These are phyloP conservation scores for Didymodactylos carnosus DNA, from an alignment of 2,888 invertebrate genomes.

Conservation along the genomic window DNA sequence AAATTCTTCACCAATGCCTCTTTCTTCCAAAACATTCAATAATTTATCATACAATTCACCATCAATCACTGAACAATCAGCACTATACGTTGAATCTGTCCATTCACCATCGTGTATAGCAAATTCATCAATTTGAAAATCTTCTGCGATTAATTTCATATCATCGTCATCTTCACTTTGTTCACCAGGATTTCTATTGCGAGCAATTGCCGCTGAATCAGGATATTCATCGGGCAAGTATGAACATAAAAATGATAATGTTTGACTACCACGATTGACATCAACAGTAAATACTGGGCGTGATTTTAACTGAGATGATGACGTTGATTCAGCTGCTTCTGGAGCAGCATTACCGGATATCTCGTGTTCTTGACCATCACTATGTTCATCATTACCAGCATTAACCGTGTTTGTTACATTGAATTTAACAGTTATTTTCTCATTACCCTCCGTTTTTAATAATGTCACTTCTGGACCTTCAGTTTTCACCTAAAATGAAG, in stretches of 20 bases:
- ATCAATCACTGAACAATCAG: constrained; percentile 80
- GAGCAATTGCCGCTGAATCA: constrained; percentile 18
- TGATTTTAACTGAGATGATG: constrained; percentile 47
- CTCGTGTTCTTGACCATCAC: constrained; percentile 43
- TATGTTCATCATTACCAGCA: constrained; percentile 45
- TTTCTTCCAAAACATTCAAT: constrained; percentile 82
- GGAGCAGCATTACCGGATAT: constrained; percentile 50
- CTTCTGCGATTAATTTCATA: constrained; percentile 46
- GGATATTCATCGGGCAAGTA: constrained; percentile 44
- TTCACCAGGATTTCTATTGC: constrained; percentile 1
- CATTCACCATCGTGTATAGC: constrained; percentile 68
- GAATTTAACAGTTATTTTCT: constrained; percentile 60
- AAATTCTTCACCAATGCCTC: constrained; percentile 79
- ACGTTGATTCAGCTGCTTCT: not conserved
- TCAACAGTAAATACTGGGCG: constrained; percentile 77
- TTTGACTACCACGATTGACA: constrained; percentile 49
- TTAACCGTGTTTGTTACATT: constrained; percentile 89
- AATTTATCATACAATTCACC: constrained; percentile 79
- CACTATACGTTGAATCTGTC: constrained; percentile 61
- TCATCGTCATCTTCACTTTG: not conserved
- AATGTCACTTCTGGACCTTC: constrained; percentile 67
- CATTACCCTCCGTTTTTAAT: constrained; percentile 36
- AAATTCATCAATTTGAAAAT: constrained; percentile 79
- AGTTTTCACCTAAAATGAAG: constrained; percentile 43
- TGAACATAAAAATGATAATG: constrained; percentile 63